phyloP scores from a whole-genome alignment of 2,797 vertebrate species.

The Anabas testudineus region DNA sequence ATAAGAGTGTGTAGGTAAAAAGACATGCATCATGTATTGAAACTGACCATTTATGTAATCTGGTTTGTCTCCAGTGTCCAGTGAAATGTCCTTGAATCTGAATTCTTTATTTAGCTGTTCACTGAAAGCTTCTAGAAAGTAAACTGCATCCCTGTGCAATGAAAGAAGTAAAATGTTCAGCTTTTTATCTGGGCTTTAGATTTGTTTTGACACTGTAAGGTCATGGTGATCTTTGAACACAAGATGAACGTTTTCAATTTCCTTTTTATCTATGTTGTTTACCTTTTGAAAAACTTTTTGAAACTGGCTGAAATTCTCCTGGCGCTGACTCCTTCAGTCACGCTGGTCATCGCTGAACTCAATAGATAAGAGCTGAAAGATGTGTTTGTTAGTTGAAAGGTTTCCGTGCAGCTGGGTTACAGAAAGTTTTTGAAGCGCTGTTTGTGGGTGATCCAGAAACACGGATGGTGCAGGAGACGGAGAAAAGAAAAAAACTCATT shows the following conservation, averaged over 20 bases:
- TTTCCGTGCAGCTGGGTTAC: slow-evolving; percentile 34
- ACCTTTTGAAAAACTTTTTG: slow-evolving; percentile 33
- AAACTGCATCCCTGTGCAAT: slow-evolving; percentile 26
- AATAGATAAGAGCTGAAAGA: slow-evolving; percentile 50
- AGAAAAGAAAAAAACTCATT: slow-evolving; percentile 41
- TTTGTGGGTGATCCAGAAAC: slow-evolving; percentile 37
- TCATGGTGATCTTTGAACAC: slow-evolving; percentile 48
- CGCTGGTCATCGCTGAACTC: slow-evolving; percentile 59
- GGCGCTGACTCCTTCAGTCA: slow-evolving; percentile 38
- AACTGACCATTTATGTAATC: neutral
- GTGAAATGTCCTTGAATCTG: slow-evolving; percentile 48
- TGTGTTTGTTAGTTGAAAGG: slow-evolving; percentile 56
- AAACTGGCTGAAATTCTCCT: slow-evolving; percentile 56
- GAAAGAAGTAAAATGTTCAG: slow-evolving; percentile 37
- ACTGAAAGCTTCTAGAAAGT: slow-evolving; percentile 36
- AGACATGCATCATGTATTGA: neutral
- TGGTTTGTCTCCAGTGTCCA: slow-evolving; percentile 14
- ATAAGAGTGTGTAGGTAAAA: neutral
- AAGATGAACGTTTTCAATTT: slow-evolving; percentile 68
- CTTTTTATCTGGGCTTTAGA: slow-evolving; percentile 43
- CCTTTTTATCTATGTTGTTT: slow-evolving; percentile 55
- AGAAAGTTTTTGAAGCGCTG: slow-evolving; percentile 41
- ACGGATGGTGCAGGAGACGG: slow-evolving; percentile 38
- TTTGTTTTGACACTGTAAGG: slow-evolving; percentile 44
- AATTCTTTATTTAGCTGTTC: slow-evolving; percentile 44